Base-by-base conservation (phyloP, 2,888 invertebrate species). In the Lithophane ornitopus region DNA sequence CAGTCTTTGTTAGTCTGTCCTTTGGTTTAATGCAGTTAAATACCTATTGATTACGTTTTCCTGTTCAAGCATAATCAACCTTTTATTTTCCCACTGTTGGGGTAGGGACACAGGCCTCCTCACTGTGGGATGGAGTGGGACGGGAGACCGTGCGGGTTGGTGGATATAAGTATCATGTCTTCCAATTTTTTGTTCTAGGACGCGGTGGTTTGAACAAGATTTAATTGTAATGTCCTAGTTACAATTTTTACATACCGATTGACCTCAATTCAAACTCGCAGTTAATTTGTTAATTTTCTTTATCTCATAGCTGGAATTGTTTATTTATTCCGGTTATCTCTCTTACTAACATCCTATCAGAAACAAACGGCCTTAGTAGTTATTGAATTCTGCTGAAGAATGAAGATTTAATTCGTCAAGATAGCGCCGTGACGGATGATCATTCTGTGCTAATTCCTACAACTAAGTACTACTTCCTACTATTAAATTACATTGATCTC, bases 361-460 rank as follows among this genome's bases (percentile, higher is more conserved):
- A 56, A 44, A 68, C n/a, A 14, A 28, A n/a, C 16, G 16, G 44
- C 28, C 19, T 6, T 44, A 44, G 8, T 8, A 26, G 9, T 44
- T 56, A n/a, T 54, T 52, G 22, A 3, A 56, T 58, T 70, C 34
- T 22, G 14, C 19, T 58, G 26, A 70, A 58, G 19, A 56, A 66
- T 56, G 41, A 46, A 68, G 44, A 56, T 70, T 62, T 34, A 54
- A 34, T 46, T 22, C 28, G 16, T 28, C 39, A 14, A 70, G 61
- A 68, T 80, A 78, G 52, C 44, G 19, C 19, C 52, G 56, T 74
- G 80, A 80, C 26, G 28, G 41, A 74, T 80, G 59, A 65, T 54
- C 59, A 41, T 71, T 62, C 4, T 65, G 65, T 73, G n/a, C 34
- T 26, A 34, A n/a, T 28, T 61, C 14, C 28, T 16, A 44, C 14